These are phyloP conservation scores for Lathamus discolor DNA, from an alignment of 2,113 vertebrate genomes.

Conservation along the genomic window DNA sequence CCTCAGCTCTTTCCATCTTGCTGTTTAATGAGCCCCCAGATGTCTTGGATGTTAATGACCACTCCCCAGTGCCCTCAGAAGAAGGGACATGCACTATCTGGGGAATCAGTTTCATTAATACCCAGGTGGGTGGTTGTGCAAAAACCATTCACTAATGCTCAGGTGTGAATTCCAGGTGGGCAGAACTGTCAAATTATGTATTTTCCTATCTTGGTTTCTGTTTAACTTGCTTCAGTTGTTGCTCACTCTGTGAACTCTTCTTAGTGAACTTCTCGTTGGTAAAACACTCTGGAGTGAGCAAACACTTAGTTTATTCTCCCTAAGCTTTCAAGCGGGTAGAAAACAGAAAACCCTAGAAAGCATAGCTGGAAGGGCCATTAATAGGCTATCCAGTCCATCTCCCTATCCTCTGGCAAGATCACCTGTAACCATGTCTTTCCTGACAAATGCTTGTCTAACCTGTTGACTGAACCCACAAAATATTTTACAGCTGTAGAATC, in stretches of 20 bases:
- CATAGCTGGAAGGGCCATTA: background rate
- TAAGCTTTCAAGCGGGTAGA: background rate
- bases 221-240: background rate
- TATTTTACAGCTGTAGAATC: background rate
- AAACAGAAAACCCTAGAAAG: background rate
- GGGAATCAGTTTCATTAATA: background rate
- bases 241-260: background rate
- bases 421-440: background rate
- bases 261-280: background rate
- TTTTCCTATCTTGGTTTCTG: background rate
- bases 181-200: background rate
- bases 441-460: background rate
- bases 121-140: background rate
- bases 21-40: conserved; percentile 46
- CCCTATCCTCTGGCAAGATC: background rate
- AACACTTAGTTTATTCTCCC: background rate
- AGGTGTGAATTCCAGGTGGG: background rate
- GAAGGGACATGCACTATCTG: background rate
- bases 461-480: background rate
- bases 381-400: background rate
- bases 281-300: background rate
- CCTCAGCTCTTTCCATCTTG: background rate
- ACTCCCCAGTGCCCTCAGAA: conserved; percentile 6
- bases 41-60: conserved; percentile 32
- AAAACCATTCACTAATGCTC: background rate